Percentiles rank a stretch among this genome's conserved stretches.
Conservation (phyloP, 2,113 vertebrate genomes). For the Puffinus mauretanicus region DNA sequence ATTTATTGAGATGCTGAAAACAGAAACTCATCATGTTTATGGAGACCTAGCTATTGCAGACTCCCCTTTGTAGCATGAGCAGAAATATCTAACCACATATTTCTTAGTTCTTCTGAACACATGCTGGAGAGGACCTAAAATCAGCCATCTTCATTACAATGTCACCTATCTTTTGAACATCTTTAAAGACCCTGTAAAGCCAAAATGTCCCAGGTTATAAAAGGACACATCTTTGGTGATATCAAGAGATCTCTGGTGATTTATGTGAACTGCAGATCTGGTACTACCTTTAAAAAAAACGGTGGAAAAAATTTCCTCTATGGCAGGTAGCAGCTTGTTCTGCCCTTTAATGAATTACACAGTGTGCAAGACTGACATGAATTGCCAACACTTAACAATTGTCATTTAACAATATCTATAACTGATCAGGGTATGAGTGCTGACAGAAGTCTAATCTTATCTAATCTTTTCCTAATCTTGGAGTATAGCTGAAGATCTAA, state of each 20-base stretch:
- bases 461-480: background rate
- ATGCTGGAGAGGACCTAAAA: background rate
- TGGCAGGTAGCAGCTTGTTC: background rate
- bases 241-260: background rate
- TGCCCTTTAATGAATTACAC: background rate
- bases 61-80: background rate
- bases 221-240: background rate
- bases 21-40: background rate
- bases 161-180: background rate
- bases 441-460: background rate
- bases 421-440: background rate
- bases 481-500: background rate
- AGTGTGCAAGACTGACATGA: background rate
- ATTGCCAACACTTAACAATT: background rate
- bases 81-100: background rate
- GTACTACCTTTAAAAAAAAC: background rate
- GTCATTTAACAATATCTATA: too few relatives aligned
- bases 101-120: background rate
- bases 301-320: background rate
- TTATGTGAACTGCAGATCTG: background rate
- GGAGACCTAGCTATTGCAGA: background rate
- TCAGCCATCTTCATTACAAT: background rate
- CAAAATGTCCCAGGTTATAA: background rate
- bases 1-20: background rate
- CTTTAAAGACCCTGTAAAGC: background rate